Base-by-base conservation (phyloP, 2,113 vertebrate genomes). In the Sisor rabdophorus region DNA sequence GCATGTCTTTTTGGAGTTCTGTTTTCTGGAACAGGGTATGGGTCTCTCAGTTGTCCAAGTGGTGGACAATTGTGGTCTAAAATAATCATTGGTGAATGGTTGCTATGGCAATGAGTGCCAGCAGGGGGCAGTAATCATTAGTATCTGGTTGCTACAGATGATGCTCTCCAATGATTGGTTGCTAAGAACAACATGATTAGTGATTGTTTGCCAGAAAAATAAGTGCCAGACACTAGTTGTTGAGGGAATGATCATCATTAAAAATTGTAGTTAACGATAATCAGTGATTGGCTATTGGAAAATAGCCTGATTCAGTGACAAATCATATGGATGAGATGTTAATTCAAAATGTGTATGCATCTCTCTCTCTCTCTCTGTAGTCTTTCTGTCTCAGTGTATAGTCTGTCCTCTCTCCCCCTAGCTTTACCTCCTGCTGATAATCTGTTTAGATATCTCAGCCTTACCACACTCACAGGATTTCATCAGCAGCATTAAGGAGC, bases 401-500 rank as follows among this genome's bases (percentile, higher is more conserved):
- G 28, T 28, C 64, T 17, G 13, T 16, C 48, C 64, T 26, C 47
- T 20, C 22, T 67, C 15, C 44, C 48, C 13, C 13, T 48, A 26
- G 22, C 22, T 69, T 28, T 20, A 52, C 47, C 47, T 30, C 65
- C 47, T 52, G 24, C 47, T 68, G 65, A 10, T 50, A 50, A 4
- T 67, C 24, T 52, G 65, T 52, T 69, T 24, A 69, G 52, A 67
- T 67, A 40, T 73, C 40, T 20, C 55, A 60, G 71, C 71, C 60
- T 48, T 15, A 48, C 71, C 71, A 60, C 40, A 74, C 40, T 40
- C 58, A 20, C 71, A 30, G 56, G 5, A 69, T 52, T 69, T 60
- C 56, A 26, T 60, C 72, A 74, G 0, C 58, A 74, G 12, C 40
- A 60, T 56, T 36, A 30, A 58, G 48, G 7, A 28, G 52, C 6